Conservation (phyloP, 2,113 vertebrate species). For the Epinephelus cyanopodus region DNA sequence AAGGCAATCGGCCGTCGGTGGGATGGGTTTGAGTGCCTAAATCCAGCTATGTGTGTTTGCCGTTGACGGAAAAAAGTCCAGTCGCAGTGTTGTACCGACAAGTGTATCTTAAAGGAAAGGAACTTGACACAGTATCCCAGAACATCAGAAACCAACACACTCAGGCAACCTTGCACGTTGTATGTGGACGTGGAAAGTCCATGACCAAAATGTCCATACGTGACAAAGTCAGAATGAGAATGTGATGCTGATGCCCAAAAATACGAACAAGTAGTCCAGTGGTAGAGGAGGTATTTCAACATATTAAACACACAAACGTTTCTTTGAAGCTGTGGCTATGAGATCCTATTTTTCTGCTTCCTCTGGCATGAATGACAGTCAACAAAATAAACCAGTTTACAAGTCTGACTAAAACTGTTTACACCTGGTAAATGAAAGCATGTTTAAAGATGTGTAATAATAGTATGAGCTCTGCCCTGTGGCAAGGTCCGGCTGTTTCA, state of each 20-base stretch:
- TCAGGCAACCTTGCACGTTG: no score
- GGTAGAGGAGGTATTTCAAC: background rate
- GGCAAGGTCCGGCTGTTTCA: background rate
- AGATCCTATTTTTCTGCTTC: background rate
- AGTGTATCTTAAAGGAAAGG: no score
- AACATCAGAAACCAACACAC: no score
- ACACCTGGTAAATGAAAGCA: background rate
- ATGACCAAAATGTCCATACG: no score
- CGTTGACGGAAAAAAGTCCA: no score
- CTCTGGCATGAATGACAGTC: background rate
- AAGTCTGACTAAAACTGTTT: background rate
- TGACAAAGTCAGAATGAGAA: no score
- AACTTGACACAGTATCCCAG: no score
- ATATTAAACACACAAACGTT: background rate
- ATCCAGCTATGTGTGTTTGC: no score
- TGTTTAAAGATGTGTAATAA: background rate
- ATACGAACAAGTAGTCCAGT: background rate
- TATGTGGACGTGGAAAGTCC: no score
- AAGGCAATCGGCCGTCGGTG: no score
- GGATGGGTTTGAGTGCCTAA: no score
- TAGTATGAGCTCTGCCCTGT: background rate
- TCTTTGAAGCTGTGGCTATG: background rate
- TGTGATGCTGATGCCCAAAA: background rate
- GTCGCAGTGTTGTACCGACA: no score
- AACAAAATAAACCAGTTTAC: background rate